Evolutionary conservation across 1,140 invertebrate genomes (phyloP).

Genomic region (Dreissena polymorpha): DNA sequence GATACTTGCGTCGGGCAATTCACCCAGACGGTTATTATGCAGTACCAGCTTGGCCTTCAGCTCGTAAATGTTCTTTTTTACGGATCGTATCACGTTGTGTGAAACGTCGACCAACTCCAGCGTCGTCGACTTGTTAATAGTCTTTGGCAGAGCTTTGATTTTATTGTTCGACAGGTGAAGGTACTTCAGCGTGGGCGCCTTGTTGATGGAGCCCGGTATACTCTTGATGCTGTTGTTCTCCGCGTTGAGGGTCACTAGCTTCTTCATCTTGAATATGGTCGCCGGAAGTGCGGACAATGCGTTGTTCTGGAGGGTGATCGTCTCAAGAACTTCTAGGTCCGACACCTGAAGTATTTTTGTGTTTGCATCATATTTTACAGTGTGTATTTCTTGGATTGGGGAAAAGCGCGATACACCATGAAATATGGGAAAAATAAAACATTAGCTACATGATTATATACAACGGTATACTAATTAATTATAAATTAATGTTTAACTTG

Average conservation of each 20-base stretch:
- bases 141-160: conserved; percentile 72
- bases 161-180: conserved; percentile 71
- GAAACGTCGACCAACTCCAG: conserved; percentile 67
- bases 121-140: conserved; percentile 69
- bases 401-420: no score
- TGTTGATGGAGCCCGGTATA: conserved; percentile 73
- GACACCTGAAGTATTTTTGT: no score
- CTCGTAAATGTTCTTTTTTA: conserved; percentile 76
- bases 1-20: conserved; percentile 70
- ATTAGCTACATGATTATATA: no score
- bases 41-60: conserved; percentile 68
- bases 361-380: no score
- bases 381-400: no score
- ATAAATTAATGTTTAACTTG: no score
- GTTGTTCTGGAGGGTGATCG: conserved; percentile 71
- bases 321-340: conserved; percentile 63
- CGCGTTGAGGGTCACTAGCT: conserved; percentile 63
- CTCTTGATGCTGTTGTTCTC: conserved; percentile 70
- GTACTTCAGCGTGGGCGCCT: conserved; percentile 61
- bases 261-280: conserved; percentile 70
- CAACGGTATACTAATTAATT: no score
- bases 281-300: conserved; percentile 67
- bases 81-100: conserved; percentile 69
- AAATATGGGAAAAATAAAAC: no score
- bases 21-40: conserved; percentile 72